phyloP scores from a whole-genome alignment of 2,888 invertebrate genomes.

The Crossocerus cetratus region DNA sequence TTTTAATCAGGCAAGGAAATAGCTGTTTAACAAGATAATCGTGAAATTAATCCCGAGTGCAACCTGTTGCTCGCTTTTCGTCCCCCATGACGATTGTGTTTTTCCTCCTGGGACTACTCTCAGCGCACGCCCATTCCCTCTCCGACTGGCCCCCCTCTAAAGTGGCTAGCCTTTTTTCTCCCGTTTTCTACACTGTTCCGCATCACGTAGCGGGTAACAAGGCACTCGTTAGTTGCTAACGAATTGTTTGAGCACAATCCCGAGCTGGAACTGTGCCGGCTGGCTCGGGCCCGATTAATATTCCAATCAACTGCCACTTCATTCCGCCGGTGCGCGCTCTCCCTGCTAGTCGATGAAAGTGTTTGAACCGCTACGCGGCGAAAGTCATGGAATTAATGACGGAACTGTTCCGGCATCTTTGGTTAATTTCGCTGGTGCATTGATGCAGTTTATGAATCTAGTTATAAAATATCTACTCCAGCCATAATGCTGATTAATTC shows the following conservation, averaged over 20 bases:
- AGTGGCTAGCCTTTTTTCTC: conserved; percentile 12
- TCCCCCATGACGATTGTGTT: conserved; percentile 28
- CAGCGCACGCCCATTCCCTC: too few species aligned
- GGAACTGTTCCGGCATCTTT: neutral
- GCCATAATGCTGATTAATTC: too few species aligned
- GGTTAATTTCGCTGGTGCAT: too few species aligned
- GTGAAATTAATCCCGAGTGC: conserved; percentile 43
- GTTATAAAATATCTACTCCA: too few species aligned
- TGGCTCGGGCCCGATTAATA: conserved; percentile 42
- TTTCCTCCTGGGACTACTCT: conserved; percentile 1
- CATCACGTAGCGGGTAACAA: conserved; percentile 52
- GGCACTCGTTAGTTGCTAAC: conserved; percentile 56
- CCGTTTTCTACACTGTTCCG: conserved; percentile 26
- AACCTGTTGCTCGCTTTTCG: conserved; percentile 58
- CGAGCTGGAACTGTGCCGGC: conserved; percentile 21
- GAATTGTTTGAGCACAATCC: conserved; percentile 59
- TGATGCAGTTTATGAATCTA: too few species aligned
- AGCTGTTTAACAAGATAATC: too few species aligned
- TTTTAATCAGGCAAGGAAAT: conserved; percentile 35
- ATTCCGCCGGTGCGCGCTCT: too few species aligned
- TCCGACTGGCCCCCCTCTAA: too few species aligned
- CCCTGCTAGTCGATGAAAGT: too few species aligned
- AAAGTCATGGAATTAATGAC: too few species aligned
- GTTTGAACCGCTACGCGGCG: too few species aligned
- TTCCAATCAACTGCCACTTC: conserved; percentile 34